These are phyloP conservation scores for Parnassius mnemosyne DNA, from an alignment of 2,888 invertebrate genomes.

Conservation along the genomic window DNA sequence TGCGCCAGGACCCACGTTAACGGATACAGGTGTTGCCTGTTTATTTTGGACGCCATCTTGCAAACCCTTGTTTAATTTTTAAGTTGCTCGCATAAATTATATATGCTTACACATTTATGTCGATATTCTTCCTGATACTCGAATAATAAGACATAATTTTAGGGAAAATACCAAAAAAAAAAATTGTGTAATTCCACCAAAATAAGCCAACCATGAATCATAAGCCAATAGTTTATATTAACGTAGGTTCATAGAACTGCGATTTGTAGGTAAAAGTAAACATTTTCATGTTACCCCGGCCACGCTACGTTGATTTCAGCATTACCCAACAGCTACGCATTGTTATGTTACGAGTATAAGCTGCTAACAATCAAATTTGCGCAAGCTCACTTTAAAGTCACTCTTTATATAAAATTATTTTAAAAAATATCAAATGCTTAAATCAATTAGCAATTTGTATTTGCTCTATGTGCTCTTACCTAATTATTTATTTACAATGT, in stretches of 20 bases:
- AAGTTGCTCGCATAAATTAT: conserved; percentile 34
- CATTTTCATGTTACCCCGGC: conserved; percentile 48
- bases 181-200: conserved; percentile 16
- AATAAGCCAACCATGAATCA: conserved; percentile 39
- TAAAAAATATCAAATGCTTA: too few relatives aligned
- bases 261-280: conserved; percentile 57
- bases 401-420: too few relatives aligned
- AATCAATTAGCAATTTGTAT: too few relatives aligned
- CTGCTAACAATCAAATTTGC: not conserved
- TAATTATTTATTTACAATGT: too few relatives aligned
- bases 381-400: not conserved
- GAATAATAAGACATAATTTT: conserved; percentile 4
- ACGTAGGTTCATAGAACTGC: conserved; percentile 50
- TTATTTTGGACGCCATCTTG: conserved; percentile 50
- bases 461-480: too few relatives aligned
- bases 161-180: not conserved
- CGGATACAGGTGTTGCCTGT: conserved; percentile 67
- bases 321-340: conserved; percentile 36
- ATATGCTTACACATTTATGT: not conserved
- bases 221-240: conserved; percentile 51
- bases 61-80: conserved; percentile 52
- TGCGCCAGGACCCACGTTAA: conserved; percentile 30
- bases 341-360: not conserved
- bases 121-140: conserved; percentile 10
- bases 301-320: conserved; percentile 38